phyloP scores from a whole-genome alignment of 2,888 invertebrate species.

The Dasypogon diadema region DNA sequence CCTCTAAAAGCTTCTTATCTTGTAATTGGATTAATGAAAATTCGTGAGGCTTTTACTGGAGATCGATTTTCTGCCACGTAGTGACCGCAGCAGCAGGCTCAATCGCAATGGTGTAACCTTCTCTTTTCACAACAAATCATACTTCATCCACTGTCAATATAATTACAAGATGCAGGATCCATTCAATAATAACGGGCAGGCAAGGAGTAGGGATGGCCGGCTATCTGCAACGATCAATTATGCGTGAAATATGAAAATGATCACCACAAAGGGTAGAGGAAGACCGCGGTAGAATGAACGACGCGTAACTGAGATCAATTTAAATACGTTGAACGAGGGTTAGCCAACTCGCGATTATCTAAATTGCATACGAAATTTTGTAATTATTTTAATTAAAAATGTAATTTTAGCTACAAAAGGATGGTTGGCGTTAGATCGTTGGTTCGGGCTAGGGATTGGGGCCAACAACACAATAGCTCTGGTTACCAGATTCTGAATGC shows the following conservation, averaged over 20 bases:
- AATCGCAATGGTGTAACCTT: neutral
- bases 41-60: slow-evolving; percentile 55
- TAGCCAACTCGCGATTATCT: slow-evolving; percentile 65
- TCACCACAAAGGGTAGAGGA: slow-evolving; percentile 15
- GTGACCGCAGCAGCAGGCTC: neutral
- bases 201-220: slow-evolving; percentile 32
- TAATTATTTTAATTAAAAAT: slow-evolving; percentile 68
- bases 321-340: slow-evolving; percentile 51
- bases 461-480: too few species aligned
- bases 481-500: too few species aligned
- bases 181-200: slow-evolving; percentile 19
- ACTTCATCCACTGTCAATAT: slow-evolving; percentile 44
- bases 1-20: slow-evolving; percentile 54
- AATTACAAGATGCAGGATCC: slow-evolving; percentile 34
- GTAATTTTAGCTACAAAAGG: slow-evolving; percentile 62
- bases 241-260: slow-evolving; percentile 58
- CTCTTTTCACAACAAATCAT: slow-evolving; percentile 41
- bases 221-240: slow-evolving; percentile 54
- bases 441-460: neutral
- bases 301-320: slow-evolving; percentile 51
- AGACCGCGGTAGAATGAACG: neutral
- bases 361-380: slow-evolving; percentile 69
- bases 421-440: neutral
- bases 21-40: slow-evolving; percentile 57
- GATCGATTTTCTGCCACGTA: slow-evolving; percentile 21